Conservation (phyloP, 1,140 invertebrate genomes). For the Cyrtorhinus lividipennis region DNA sequence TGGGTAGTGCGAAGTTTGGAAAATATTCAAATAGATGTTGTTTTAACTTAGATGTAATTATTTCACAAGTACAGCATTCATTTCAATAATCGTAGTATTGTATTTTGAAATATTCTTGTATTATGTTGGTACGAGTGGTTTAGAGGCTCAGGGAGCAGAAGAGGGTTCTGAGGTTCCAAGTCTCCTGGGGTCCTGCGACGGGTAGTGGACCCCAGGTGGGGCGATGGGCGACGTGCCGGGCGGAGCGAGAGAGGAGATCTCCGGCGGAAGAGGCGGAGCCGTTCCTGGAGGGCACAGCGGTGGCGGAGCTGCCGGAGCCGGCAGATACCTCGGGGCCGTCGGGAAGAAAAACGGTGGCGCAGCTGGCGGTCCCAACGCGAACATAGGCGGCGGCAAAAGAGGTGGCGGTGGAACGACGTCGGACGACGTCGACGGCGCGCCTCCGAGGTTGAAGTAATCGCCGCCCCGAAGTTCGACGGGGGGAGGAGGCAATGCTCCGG, state of each 20-base stretch:
- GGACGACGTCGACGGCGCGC: slow-evolving; percentile 33
- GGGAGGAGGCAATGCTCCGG: slow-evolving; percentile 59
- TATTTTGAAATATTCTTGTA: too few relatives aligned
- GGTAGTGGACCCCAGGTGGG: slow-evolving; percentile 58
- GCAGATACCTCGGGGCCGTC: slow-evolving; percentile 34
- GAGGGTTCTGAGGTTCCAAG: slow-evolving; percentile 49
- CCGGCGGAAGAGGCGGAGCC: slow-evolving; percentile 31
- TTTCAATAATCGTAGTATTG: too few relatives aligned
- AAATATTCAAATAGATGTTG: too few relatives aligned
- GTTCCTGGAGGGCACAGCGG: slow-evolving; percentile 27
- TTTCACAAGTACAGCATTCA: too few relatives aligned
- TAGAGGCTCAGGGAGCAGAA: not conserved
- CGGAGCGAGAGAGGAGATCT: slow-evolving; percentile 34
- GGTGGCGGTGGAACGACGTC: slow-evolving; percentile 26
- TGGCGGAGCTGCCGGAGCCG: slow-evolving; percentile 22
- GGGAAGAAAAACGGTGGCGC: slow-evolving; percentile 26
- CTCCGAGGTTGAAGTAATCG: slow-evolving; percentile 66
- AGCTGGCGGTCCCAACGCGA: slow-evolving; percentile 30
- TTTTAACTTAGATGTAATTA: too few relatives aligned
- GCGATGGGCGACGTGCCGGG: slow-evolving; percentile 33
- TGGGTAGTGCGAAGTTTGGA: too few relatives aligned
- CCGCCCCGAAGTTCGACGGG: slow-evolving; percentile 61
- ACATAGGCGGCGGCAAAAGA: slow-evolving; percentile 27
- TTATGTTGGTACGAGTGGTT: too few relatives aligned
- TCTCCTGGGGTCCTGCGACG: slow-evolving; percentile 82